Evolutionary conservation across 2,888 invertebrate genomes (phyloP), one percentile per base, ranked within the genome.

Genomic region (Zeuzera pyrina): DNA sequence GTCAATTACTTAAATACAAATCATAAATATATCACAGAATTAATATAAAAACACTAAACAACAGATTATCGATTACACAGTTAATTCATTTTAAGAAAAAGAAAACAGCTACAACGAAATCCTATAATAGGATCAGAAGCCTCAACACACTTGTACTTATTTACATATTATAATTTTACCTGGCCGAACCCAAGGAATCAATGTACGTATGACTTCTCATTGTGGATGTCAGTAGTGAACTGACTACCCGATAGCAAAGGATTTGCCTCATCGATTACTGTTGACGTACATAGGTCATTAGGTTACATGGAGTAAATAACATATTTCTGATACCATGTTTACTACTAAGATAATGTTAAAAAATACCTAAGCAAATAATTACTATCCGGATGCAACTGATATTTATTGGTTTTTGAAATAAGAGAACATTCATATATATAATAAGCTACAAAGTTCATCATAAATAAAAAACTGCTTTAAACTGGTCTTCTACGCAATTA

Each of bases 251-350:
- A 41, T 67, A 59, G 60, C 63, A 69, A 52, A 71, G 52, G 56
- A 62, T 77, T 77, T 71, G 71, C 78, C 79, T 83, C 83, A 83
- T 83, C 65, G 55, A 74, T 62, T 81, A 79, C 78, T 78, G 79
- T 73, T 71, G 74, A 78, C 56, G 70, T 68, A 74, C 64, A 77
- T 41, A 65, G 74, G 66, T 77, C 70, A 74, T 71, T 68, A 74
- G 78, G 66, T 78, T 68, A 64, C 41, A 38, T 40, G 35, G 45
- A 47, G 45, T 45, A 38, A 48, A 58, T 46, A 58, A 46, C 40
- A 39, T 43, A 36, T 34, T 33, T 32, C 28, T 29, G 34, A 35
- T 31, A 41, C 29, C 37, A 29, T 37, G 33, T 39, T 41, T 36
- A 35, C 28, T 28, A 29, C 14, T 13, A 15, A 31, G 19, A 28